Evolutionary conservation across 2,797 vertebrate genomes (phyloP).

Genomic region (Emydoidea blandingii): DNA sequence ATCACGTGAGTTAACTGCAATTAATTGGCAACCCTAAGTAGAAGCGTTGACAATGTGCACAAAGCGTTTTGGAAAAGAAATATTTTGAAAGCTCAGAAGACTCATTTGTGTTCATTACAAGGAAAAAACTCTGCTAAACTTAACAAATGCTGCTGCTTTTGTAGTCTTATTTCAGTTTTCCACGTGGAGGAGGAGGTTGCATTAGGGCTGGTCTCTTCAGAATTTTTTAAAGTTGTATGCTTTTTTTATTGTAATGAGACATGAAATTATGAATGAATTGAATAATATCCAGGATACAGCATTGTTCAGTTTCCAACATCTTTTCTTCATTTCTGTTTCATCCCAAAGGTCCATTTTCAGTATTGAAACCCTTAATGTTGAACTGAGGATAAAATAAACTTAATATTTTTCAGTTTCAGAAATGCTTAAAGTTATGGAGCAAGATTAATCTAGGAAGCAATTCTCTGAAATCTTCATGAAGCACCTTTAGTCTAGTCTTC

Average conservation of each 20-base stretch:
- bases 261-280: conserved; percentile 81
- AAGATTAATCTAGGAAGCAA: background rate
- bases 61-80: background rate
- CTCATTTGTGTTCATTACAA: background rate
- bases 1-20: no score
- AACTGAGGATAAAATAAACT: background rate
- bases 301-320: conserved; percentile 76
- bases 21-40: no score
- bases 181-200: background rate
- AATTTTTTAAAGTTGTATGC: conserved; percentile 17
- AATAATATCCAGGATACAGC: conserved; percentile 62
- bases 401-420: background rate
- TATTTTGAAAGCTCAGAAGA: background rate
- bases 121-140: background rate
- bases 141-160: background rate
- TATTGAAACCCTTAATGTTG: conserved; percentile 36
- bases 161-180: background rate
- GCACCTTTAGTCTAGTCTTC: background rate
- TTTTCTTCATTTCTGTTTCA: conserved; percentile 75
- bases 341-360: conserved; percentile 59
- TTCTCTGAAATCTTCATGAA: background rate
- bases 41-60: background rate
- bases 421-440: conserved; percentile 24
- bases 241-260: conserved; percentile 78
- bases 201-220: background rate